Evolutionary conservation across 2,113 vertebrate genomes (phyloP), one percentile per base, ranked within the genome.

Genomic region (Hippocampus zosterae): DNA sequence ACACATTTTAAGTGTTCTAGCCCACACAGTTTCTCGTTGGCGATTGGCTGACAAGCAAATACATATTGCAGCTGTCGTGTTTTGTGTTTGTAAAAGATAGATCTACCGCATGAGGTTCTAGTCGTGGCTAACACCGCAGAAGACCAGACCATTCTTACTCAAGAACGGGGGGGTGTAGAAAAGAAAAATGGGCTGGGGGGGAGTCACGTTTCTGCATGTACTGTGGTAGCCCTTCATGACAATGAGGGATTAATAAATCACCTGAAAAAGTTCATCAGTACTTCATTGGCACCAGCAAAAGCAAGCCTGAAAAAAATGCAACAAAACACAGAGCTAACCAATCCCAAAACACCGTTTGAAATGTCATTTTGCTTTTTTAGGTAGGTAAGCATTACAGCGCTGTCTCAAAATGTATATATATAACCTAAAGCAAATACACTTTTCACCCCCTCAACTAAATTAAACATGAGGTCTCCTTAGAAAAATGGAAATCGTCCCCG

Each of bases 211-310:
- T 67, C 29, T 37, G 59, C 41, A 82, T 80, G 77, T 83, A 84
- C 85, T 82, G 76, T 86, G 83, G 84, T 92, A 92, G 91, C 91
- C 91, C 91, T 92, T 92, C 87, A 92, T 90, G 90, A 89, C 50
- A 78, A 90, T 85, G 87, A 87, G 83, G 71, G 78, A 86, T 81
- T 41, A 42, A 53, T 48, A 88, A 84, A 79, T 88, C 80, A 83
- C 79, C 81, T 85, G 87, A 84, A 81, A 81, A 83, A 83, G 69
- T 81, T 76, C 78, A 85, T 86, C 76, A 82, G 84, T 83, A 87
- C 82, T 81, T 87, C 84, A 88, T 86, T 86, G 82, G 81, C 85
- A 91, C 89, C 83, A 87, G 83, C 77, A 85, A 89, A 89, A 86
- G 82, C 87, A 84, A 89, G 80, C 83, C 53, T 78, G 56, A 69